Evolutionary conservation across 1,140 invertebrate species (phyloP).

Genomic region (Heliconius nattereri): DNA sequence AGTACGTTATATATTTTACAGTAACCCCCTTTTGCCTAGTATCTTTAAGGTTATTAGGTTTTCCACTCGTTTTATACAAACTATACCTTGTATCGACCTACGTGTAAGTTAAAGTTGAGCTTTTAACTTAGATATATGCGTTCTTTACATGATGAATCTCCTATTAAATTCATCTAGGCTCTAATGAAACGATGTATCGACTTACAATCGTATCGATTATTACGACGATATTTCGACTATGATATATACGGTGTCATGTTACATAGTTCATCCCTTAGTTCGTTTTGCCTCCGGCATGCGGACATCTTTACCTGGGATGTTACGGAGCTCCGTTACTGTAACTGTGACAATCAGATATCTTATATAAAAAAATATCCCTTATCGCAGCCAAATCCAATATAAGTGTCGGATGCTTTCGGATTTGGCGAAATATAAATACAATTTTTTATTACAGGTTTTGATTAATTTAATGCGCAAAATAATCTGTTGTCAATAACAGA

Average conservation of each 20-base stretch:
- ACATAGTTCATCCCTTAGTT: slow-evolving; percentile 8
- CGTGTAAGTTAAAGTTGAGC: slow-evolving; percentile 78
- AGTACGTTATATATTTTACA: slow-evolving; percentile 73
- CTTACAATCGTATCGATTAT: slow-evolving; percentile 23
- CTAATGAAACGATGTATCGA: slow-evolving; percentile 15
- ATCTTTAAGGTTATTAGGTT: slow-evolving; percentile 74
- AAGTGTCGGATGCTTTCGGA: no score
- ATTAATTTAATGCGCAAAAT: no score
- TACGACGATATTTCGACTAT: slow-evolving; percentile 18
- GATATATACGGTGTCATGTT: slow-evolving; percentile 15
- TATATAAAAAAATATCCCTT: no score
- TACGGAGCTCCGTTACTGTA: no score
- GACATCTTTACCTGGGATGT: background rate
- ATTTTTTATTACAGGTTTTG: no score
- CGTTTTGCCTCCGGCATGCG: slow-evolving; percentile 21
- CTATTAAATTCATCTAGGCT: slow-evolving; percentile 17
- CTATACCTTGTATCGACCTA: slow-evolving; percentile 73
- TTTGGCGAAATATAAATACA: no score
- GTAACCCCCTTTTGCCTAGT: slow-evolving; percentile 72
- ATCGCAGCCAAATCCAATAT: no score
- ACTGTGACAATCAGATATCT: no score
- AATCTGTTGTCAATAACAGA: no score
- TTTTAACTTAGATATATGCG: slow-evolving; percentile 60
- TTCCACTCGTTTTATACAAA: slow-evolving; percentile 81
- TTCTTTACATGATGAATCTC: slow-evolving; percentile 22